phyloP scores from a whole-genome alignment of 2,888 invertebrate genomes.

The Pseudeuparius sepicola region DNA sequence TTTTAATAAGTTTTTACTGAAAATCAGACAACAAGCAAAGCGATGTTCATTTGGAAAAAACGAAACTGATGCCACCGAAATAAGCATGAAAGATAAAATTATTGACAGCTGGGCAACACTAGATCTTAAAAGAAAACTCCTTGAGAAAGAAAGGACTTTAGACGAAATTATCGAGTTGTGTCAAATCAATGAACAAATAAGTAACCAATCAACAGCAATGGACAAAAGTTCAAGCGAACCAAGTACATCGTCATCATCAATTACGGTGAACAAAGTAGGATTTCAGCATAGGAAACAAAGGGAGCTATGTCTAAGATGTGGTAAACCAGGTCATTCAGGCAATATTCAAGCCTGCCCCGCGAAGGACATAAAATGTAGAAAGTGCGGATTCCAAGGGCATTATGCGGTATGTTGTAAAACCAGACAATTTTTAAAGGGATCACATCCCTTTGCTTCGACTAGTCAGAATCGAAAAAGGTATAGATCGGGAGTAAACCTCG shows the following conservation, averaged over 20 bases:
- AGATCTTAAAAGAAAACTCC: conserved; percentile 24
- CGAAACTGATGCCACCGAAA: conserved; percentile 21
- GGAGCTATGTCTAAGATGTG: conserved; percentile 12
- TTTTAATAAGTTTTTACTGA: conserved; percentile 28
- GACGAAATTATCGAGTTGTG: conserved; percentile 24
- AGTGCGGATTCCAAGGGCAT: conserved; percentile 13
- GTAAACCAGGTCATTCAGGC: background rate
- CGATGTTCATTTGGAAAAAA: conserved; percentile 28
- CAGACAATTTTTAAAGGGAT: conserved; percentile 6
- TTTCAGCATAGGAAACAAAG: conserved; percentile 5
- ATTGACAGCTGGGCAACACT: conserved; percentile 24
- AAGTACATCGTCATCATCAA: conserved; percentile 4
- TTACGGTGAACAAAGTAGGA: conserved; percentile 7
- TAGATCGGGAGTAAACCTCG: conserved; percentile 9
- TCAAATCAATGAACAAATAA: conserved; percentile 22
- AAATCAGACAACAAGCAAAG: conserved; percentile 27
- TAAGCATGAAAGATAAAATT: conserved; percentile 25
- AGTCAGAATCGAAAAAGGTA: background rate
- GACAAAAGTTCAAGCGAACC: background rate
- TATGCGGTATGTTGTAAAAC: conserved; percentile 11
- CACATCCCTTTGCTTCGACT: background rate
- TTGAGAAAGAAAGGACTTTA: conserved; percentile 23
- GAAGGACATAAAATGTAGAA: conserved; percentile 6
- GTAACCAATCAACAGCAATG: conserved; percentile 19
- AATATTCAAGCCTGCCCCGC: background rate